Percentiles rank a stretch among this genome's conserved stretches.
phyloP scores from a whole-genome alignment of 2,888 invertebrate genomes.

The Erannis defoliaria region DNA sequence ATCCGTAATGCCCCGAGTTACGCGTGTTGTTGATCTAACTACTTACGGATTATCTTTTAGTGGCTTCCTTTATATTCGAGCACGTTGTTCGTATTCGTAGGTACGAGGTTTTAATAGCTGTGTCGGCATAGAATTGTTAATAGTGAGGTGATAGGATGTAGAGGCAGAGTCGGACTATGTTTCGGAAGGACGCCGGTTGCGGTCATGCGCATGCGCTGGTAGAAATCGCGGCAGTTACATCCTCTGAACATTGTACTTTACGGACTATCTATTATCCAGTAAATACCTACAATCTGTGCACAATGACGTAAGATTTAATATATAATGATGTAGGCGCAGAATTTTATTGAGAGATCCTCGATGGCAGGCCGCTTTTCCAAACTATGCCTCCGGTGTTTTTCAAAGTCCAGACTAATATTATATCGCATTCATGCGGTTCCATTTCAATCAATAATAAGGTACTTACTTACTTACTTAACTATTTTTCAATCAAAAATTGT shows the following conservation, averaged over 20 bases:
- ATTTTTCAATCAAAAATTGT: conserved; percentile 3
- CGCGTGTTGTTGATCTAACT: conserved; percentile 2
- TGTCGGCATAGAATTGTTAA: conserved; percentile 44
- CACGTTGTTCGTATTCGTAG: conserved; percentile 16
- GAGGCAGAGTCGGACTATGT: conserved; percentile 43
- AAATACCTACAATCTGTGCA: neutral
- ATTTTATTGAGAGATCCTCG: no score
- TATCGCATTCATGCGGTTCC: neutral
- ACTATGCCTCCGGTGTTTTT: neutral
- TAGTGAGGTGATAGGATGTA: conserved; percentile 55
- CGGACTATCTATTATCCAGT: conserved; percentile 2
- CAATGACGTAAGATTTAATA: neutral
- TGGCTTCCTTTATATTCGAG: conserved; percentile 28
- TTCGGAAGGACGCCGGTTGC: conserved; percentile 67
- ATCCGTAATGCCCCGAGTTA: conserved; percentile 13
- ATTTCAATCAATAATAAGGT: neutral
- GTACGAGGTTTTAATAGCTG: conserved; percentile 47
- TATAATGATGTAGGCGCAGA: no score
- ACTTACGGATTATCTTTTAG: neutral
- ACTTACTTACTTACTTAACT: neutral
- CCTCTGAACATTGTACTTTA: conserved; percentile 45
- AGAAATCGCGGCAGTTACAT: conserved; percentile 71
- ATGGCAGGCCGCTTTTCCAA: no score
- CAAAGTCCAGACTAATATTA: neutral
- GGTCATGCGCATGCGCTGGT: conserved; percentile 49